Evolutionary conservation across 1,140 invertebrate genomes (phyloP), one percentile per base, ranked within the genome.

Genomic region (Calosoma granatense): DNA sequence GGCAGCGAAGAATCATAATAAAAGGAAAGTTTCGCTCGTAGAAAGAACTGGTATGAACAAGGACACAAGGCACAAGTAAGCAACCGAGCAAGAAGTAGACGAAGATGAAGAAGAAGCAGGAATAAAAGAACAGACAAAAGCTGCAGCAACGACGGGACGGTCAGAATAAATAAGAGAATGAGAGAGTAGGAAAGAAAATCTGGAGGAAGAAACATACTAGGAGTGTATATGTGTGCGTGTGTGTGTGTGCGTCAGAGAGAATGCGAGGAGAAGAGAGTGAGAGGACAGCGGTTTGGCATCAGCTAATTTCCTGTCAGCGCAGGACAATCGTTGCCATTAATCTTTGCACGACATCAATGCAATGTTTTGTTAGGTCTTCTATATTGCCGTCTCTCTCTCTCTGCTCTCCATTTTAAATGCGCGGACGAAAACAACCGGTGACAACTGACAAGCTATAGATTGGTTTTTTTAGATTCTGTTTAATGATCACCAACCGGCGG

Each of bases 381-480:
- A 54, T 54, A 54, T 54, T 6, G 12, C 17, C 20, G n/a, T 23
- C 53, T 54, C 51, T 21, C 21, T 54, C 23, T 54, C 11, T 23
- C 21, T 22, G 53, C n/a, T 14, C 20, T 54, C 21, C 53, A 23
- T 54, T 54, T 26, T 54, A 26, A 26, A 26, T 22, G 22, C 23
- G 52, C 58, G 57, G 58, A 51, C 61, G 53, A 59, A 64, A 63
- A 63, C 60, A 63, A 63, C 63, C 61, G 61, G 63, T 64, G 63
- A 64, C 63, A 64, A 64, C 61, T 64, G 63, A 64, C 61, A 64
- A 64, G 61, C 60, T 56, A 63, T 64, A 64, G 63, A 64, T 64
- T 63, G 61, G 63, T 47, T 63, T 64, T 60, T 64, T 64, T 63
- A 64, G 61, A 64, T 63, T 64, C 60, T 41, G 58, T 61, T 56